Base-by-base conservation (phyloP, 2,888 invertebrate genomes). In the Nymphalis c-album region DNA sequence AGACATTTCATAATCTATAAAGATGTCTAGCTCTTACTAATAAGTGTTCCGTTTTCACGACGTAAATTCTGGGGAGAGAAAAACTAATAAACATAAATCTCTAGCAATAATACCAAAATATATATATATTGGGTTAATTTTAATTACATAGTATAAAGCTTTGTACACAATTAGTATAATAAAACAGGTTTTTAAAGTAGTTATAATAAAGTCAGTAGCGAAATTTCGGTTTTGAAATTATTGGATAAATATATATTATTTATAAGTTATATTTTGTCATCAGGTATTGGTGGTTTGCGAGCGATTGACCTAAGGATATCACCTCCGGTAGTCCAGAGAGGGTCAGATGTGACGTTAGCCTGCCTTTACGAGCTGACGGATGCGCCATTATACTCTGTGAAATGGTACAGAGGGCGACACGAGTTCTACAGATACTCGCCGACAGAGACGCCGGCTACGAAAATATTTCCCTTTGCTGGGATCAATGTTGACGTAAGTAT, bases 391-490 rank as follows among this genome's bases (percentile, higher is more conserved):
- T 95, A 95, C 85, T 94, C 94, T 58, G 94, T 95, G 70, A 95
- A 95, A 83, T 95, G 95, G 94, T 95, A 95, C 85, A 92, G 94
- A 74, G 95, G 95, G 58, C 92, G 93, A 75, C 93, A 94, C 81
- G 95, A 95, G 87, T 95, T 95, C 87, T 95, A 94, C 83, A 92
- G 95, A 73, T 91, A 90, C 78, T 94, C 95, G 20, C 95, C 95
- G 0, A 94, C 93, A 16, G 95, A 95, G 79, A 90, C 88, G 68
- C 95, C 94, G 0, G 93, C 93, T 47, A 94, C 94, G 6, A 95
- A 94, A 87, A 94, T 94, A 75, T 95, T 95, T 77, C 93, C 94
- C 1, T 94, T 94, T 71, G 93, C 94, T 45, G 95, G 94, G 71
- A 94, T 95, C 71, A 93, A 94, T 81, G 94, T 95, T 76, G 95